Conservation (phyloP, 2,113 vertebrate genomes). For the Holacanthus passer region DNA sequence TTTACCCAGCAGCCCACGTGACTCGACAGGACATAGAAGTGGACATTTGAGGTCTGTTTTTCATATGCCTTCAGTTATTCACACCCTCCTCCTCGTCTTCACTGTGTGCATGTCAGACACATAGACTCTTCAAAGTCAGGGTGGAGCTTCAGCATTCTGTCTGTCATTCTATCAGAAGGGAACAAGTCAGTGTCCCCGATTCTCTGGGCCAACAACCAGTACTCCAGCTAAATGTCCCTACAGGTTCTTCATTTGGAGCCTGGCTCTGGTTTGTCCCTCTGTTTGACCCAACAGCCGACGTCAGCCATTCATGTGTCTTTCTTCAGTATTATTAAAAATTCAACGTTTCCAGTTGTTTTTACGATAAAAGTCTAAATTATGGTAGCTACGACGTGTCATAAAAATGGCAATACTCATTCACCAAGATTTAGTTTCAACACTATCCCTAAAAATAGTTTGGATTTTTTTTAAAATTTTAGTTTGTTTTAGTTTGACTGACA, state of each 20-base stretch:
- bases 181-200: constrained; percentile 19
- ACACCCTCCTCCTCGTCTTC: constrained; percentile 70
- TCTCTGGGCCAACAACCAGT: constrained; percentile 20
- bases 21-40: neutral
- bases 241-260: neutral
- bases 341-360: no score
- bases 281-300: no score
- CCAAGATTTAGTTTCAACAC: no score
- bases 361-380: no score
- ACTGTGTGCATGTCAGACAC: constrained; percentile 67
- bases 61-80: constrained; percentile 71
- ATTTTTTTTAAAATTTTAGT: no score
- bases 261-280: neutral
- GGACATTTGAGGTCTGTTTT: constrained; percentile 33
- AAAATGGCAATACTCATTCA: no score
- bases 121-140: constrained; percentile 58
- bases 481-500: no score
- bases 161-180: constrained; percentile 21
- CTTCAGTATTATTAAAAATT: no score
- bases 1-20: neutral
- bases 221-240: no score
- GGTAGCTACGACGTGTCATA: no score
- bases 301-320: no score
- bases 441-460: no score
- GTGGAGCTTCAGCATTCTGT: constrained; percentile 41